Evolutionary conservation across 2,888 invertebrate genomes (phyloP), one percentile per base, ranked within the genome.

Genomic region (Tachystola acroxantha): DNA sequence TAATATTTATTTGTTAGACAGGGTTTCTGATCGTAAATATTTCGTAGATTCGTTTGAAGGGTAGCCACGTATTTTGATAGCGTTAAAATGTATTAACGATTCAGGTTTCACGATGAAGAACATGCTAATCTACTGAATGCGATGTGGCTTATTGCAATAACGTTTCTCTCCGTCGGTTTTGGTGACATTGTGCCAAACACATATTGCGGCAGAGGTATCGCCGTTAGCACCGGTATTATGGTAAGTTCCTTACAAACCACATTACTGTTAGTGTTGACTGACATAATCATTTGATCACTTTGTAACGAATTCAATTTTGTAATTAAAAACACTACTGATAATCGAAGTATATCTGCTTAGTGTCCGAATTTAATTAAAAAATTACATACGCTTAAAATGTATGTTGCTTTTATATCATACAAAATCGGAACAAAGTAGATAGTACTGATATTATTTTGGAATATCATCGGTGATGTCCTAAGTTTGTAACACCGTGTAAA

Each of bases 151-250:
- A 98, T 99, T 86, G 98, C 99, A 74, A 99, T 99, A 79, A 99
- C 99, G 70, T 99, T 99, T 91, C 94, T 99, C 79, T 98, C 98
- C 89, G 98, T 99, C 75, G 99, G 99, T 81, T 99, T 99, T 90
- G 99, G 99, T 78, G 99, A 98, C 89, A 97, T 98, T 82, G 99
- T 99, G 80, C 99, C 99, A 81, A 99, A 99, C 90, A 99, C 99
- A 59, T 99, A 99, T 90, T 99, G 99, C 90, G 99, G 99, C 75
- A 91, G 99, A 86, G 97, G 97, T 78, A 98, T 99, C 81, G 98
- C 99, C 74, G 98, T 99, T 79, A 96, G 96, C 88, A 98, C 98
- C 65, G 99, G 99, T 79, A 98, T 99, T 84, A 98, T 99, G 97
- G 99, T 99, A 93, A 94, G 94, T 91, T 75, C 44, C 52, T 64